Percentiles rank a stretch among this genome's conserved stretches.
Evolutionary conservation across 2,113 vertebrate genomes (phyloP).

Genomic region (Colistium nudipinnis): DNA sequence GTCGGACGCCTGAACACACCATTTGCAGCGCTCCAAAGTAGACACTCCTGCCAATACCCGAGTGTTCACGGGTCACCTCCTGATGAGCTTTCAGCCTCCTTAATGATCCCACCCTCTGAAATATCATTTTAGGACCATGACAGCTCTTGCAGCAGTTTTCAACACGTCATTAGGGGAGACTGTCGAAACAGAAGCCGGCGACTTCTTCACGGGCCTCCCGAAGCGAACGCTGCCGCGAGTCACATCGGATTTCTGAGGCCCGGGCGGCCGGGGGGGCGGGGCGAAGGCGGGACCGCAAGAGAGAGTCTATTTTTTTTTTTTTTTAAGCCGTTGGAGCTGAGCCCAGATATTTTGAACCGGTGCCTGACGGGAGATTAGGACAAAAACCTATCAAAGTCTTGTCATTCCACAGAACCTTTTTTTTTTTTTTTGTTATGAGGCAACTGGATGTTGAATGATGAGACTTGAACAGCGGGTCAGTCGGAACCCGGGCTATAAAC

Average conservation of each 20-base stretch:
- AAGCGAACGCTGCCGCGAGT: slow-evolving; percentile 49
- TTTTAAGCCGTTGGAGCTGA: slow-evolving; percentile 54
- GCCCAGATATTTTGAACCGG: slow-evolving; percentile 61
- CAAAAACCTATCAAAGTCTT: slow-evolving; percentile 58
- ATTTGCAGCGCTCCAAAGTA: slow-evolving; percentile 59
- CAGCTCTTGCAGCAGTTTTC: slow-evolving; percentile 55
- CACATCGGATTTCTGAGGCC: slow-evolving; percentile 33
- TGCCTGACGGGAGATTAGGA: slow-evolving; percentile 59
- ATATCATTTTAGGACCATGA: slow-evolving; percentile 68
- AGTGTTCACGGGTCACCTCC: slow-evolving; percentile 68
- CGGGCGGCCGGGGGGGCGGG: slow-evolving; percentile 54
- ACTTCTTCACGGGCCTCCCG: slow-evolving; percentile 45
- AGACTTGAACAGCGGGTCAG: slow-evolving; percentile 26
- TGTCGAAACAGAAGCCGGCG: slow-evolving; percentile 42
- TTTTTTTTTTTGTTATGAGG: too few species aligned
- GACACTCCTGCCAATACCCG: slow-evolving; percentile 62
- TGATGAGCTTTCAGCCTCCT: slow-evolving; percentile 67
- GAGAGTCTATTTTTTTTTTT: slow-evolving; percentile 65
- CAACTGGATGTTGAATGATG: slow-evolving; percentile 33
- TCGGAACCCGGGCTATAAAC: slow-evolving; percentile 21
- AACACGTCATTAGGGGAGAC: slow-evolving; percentile 57
- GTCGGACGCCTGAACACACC: slow-evolving; percentile 63
- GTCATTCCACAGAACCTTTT: slow-evolving; percentile 60
- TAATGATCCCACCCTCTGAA: slow-evolving; percentile 69
- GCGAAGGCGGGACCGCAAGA: slow-evolving; percentile 43